Percentiles rank a stretch among this genome's conserved stretches.
Evolutionary conservation across 2,113 vertebrate species (phyloP).

Genomic region (Mustelus asterias): DNA sequence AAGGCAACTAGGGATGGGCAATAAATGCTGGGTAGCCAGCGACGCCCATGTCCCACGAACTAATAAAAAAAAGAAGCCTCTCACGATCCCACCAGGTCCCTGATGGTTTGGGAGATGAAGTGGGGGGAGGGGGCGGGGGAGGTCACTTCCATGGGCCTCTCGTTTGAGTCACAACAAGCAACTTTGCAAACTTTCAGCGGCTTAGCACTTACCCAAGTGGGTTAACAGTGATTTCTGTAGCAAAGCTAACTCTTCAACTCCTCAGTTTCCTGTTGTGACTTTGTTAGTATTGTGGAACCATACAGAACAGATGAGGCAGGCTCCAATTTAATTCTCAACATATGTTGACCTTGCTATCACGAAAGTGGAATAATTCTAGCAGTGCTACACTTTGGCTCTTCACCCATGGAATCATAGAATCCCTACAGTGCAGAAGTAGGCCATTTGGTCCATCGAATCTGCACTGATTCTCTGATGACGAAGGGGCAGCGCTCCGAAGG

Average conservation of each 20-base stretch:
- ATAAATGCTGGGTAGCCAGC: no score
- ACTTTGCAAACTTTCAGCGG: not conserved
- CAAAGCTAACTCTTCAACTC: not conserved
- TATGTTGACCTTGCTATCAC: not conserved
- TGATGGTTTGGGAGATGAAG: not conserved
- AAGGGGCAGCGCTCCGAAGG: no score
- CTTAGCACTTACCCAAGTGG: not conserved
- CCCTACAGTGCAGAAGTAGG: no score
- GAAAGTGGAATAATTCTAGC: not conserved
- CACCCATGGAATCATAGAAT: not conserved
- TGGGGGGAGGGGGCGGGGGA: not conserved
- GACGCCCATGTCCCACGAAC: no score
- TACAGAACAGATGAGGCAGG: not conserved
- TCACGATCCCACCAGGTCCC: not conserved
- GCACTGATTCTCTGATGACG: no score
- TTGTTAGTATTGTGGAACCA: not conserved
- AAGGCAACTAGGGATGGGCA: no score
- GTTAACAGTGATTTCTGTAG: not conserved
- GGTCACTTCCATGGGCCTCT: not conserved
- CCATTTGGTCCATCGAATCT: no score
- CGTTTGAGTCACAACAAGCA: not conserved
- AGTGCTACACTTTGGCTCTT: not conserved
- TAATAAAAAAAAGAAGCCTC: no score
- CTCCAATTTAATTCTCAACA: not conserved
- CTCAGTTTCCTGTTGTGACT: not conserved